Conservation (phyloP, 1,140 invertebrate species). For the Nymphalis io region DNA sequence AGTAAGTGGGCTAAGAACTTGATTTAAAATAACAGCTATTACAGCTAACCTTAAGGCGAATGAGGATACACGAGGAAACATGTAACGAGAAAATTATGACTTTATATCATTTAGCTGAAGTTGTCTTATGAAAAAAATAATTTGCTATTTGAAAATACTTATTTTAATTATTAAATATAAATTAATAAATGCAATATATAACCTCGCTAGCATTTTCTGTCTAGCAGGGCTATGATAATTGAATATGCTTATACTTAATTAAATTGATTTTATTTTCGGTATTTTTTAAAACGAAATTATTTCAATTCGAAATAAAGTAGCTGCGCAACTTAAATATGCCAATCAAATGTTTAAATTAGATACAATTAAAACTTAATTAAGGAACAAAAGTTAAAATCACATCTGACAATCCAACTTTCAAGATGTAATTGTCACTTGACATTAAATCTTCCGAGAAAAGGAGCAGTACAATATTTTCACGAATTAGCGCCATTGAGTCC, state of each 20-base stretch:
- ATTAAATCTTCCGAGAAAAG: conserved; percentile 19
- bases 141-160: neutral
- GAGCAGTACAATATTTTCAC: conserved; percentile 43
- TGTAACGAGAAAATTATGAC: neutral
- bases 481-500: conserved; percentile 46
- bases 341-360: neutral
- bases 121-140: neutral
- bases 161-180: neutral
- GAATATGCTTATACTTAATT: too few relatives aligned
- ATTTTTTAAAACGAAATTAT: too few relatives aligned
- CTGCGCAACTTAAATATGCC: too few relatives aligned
- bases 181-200: too few relatives aligned
- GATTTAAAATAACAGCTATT: conserved; percentile 27
- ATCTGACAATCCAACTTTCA: neutral
- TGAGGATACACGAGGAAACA: neutral
- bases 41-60: conserved; percentile 11
- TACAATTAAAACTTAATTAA: neutral
- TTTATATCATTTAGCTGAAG: neutral
- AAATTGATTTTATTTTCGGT: too few relatives aligned
- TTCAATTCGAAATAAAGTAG: too few relatives aligned
- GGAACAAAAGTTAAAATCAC: neutral
- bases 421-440: neutral
- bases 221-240: too few relatives aligned
- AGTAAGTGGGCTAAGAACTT: conserved; percentile 83
- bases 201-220: too few relatives aligned